A percentile compares a stretch with the other conserved stretches of the same genome.
phyloP scores from a whole-genome alignment of 2,888 invertebrate species.

The Heteropelma amictum region DNA sequence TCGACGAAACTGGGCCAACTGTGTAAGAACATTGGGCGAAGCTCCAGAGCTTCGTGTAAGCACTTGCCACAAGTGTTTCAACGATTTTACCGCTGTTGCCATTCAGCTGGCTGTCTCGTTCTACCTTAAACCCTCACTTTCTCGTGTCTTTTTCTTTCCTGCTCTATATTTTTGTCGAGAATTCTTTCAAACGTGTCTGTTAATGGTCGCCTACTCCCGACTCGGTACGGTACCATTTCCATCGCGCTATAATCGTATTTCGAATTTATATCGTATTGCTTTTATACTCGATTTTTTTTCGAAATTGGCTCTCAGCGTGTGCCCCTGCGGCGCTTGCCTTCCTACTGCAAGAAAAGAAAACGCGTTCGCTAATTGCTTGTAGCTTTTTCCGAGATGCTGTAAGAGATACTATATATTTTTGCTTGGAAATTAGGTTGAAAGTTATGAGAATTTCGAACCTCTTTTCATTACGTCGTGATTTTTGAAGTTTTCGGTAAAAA shows the following conservation, averaged over 20 bases:
- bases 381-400: not conserved
- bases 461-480: no score
- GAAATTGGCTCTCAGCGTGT: conserved; percentile 21
- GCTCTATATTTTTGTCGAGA: conserved; percentile 3
- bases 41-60: conserved; percentile 57
- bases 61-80: conserved; percentile 56
- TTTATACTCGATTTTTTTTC: conserved; percentile 22
- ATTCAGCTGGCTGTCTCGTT: not conserved
- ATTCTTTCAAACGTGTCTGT: conserved; percentile 52
- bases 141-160: not conserved
- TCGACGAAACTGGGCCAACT: conserved; percentile 55
- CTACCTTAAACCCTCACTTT: not conserved
- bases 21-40: conserved; percentile 57
- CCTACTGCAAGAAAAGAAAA: not conserved
- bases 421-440: no score
- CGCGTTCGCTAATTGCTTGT: not conserved
- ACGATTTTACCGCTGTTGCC: conserved; percentile 15
- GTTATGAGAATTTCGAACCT: no score
- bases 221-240: not conserved
- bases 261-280: conserved; percentile 40
- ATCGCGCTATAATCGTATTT: conserved; percentile 52
- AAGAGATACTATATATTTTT: not conserved
- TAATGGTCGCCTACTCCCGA: conserved; percentile 42
- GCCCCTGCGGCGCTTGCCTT: conserved; percentile 32
- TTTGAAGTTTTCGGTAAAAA: no score